Conservation (phyloP, 2,113 vertebrate genomes). For the Urocynchramus pylzowi region DNA sequence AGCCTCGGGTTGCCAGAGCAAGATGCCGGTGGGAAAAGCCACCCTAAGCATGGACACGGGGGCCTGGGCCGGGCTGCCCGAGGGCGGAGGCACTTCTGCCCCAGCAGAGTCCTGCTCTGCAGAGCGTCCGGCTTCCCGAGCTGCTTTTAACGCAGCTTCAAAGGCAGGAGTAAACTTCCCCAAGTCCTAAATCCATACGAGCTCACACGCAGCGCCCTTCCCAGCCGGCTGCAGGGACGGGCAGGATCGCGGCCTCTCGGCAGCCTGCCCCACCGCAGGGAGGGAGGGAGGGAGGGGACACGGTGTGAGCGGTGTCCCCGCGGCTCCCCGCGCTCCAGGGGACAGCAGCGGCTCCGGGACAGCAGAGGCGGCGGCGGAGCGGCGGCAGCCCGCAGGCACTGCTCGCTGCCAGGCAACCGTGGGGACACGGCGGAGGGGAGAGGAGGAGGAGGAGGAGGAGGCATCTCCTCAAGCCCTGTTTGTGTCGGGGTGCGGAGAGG, state of each 20-base stretch:
- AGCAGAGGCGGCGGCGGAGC: background rate
- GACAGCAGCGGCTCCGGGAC: background rate
- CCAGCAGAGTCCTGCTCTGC: background rate
- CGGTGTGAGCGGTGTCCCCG: fast-evolving
- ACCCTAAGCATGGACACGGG: background rate
- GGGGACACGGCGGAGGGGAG: background rate
- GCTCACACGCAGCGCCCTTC: background rate
- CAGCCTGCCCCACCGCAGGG: background rate
- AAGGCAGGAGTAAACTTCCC: background rate
- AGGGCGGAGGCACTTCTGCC: background rate
- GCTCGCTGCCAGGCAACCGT: background rate
- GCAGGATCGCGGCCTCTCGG: background rate
- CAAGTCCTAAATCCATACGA: fast-evolving
- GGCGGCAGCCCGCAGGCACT: fast-evolving
- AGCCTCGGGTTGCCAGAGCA: background rate
- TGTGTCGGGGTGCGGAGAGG: background rate
- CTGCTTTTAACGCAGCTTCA: background rate
- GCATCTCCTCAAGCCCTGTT: fast-evolving
- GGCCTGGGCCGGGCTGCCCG: background rate
- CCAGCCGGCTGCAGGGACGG: background rate
- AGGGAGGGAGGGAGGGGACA: background rate
- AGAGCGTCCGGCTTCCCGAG: background rate
- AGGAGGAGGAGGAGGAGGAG: background rate
- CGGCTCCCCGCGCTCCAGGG: background rate
- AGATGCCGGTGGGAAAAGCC: background rate